Conservation (phyloP, 1,140 invertebrate genomes). For the Lysiphlebus fabarum region DNA sequence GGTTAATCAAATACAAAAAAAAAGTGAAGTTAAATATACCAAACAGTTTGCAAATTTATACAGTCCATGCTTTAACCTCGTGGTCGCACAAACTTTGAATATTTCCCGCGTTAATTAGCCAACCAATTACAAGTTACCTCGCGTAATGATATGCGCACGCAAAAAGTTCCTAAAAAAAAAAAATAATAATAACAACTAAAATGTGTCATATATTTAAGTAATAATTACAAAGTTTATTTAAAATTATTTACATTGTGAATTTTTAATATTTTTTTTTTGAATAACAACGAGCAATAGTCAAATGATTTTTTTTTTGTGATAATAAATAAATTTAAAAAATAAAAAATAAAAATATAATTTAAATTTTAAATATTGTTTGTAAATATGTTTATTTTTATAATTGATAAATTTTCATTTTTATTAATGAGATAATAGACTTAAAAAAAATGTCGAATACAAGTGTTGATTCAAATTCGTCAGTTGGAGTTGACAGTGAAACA, state of each 20-base stretch:
- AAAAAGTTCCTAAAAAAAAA: constrained; percentile 58
- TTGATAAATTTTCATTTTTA: neutral
- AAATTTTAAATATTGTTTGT: constrained; percentile 16
- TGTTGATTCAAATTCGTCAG: constrained; percentile 52
- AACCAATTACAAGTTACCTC: constrained; percentile 52
- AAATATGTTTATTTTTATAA: neutral
- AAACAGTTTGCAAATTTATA: too few relatives aligned
- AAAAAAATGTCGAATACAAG: constrained; percentile 50
- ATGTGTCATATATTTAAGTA: too few relatives aligned
- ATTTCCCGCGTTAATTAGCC: constrained; percentile 52
- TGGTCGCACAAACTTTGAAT: constrained; percentile 27
- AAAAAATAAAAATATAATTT: neutral
- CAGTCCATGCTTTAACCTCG: constrained; percentile 32
- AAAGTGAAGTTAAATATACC: constrained; percentile 10
- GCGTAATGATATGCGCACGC: constrained; percentile 54
- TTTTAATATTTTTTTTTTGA: too few relatives aligned
- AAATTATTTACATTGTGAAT: too few relatives aligned
- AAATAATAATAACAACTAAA: too few relatives aligned
- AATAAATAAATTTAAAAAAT: constrained; percentile 12
- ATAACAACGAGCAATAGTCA: too few relatives aligned
- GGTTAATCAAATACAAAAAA: constrained; percentile 5
- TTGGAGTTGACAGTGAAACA: constrained; percentile 52
- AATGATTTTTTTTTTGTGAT: neutral
- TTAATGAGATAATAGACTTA: constrained; percentile 7
- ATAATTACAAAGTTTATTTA: too few relatives aligned